Evolutionary conservation across 2,113 vertebrate species (phyloP).

Genomic region (Brevimyrus niger): DNA sequence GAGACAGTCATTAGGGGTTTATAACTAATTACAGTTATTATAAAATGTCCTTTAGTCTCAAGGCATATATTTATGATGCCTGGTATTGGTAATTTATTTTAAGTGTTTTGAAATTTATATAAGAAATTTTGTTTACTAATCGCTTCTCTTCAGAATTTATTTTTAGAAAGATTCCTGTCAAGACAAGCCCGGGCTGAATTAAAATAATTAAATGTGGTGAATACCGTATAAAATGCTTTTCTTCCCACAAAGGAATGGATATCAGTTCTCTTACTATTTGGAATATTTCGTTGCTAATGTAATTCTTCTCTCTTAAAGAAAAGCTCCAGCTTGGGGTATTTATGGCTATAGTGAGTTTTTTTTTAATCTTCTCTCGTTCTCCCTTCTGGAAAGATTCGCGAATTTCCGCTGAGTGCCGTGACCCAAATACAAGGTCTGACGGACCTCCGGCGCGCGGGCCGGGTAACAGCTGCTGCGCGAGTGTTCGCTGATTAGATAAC

Average conservation of each 20-base stretch:
- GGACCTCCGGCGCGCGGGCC: conserved; percentile 42
- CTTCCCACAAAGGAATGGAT: neutral
- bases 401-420: conserved; percentile 56
- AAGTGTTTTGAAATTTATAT: neutral
- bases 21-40: neutral
- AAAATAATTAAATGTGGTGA: neutral
- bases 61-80: neutral
- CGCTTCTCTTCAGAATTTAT: neutral
- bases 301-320: neutral
- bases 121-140: neutral
- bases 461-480: conserved; percentile 42
- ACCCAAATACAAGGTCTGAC: conserved; percentile 26
- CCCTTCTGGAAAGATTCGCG: conserved; percentile 59
- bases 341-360: conserved; percentile 51
- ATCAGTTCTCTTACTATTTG: neutral
- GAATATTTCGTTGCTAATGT: neutral
- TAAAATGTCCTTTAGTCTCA: neutral
- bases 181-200: neutral
- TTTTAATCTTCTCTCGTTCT: conserved; percentile 33
- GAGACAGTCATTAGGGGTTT: neutral
- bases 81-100: neutral
- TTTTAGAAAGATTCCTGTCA: neutral
- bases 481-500: conserved; percentile 13
- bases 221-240: neutral
- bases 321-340: conserved; percentile 54